Percentiles rank a stretch among this genome's conserved stretches.
These are phyloP conservation scores for Tychaedon coryphoeus DNA, from an alignment of 2,113 vertebrate species.

Conservation along the genomic window DNA sequence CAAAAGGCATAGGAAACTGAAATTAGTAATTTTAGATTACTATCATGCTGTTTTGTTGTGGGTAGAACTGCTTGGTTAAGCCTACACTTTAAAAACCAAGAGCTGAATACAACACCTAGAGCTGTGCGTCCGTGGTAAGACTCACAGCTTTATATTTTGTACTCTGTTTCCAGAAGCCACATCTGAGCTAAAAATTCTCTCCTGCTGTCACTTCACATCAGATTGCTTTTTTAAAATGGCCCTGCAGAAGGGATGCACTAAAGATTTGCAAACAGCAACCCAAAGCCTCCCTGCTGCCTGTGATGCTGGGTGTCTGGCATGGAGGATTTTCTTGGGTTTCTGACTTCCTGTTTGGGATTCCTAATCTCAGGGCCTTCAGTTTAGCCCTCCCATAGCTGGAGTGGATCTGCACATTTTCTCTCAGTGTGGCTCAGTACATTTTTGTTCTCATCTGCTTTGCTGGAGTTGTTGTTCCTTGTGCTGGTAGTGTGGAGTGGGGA, in stretches of 20 bases:
- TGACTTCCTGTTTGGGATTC: background rate
- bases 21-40: background rate
- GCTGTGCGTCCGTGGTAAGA: background rate
- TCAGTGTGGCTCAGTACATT: background rate
- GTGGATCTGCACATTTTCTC: background rate
- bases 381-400: background rate
- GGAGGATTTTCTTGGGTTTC: background rate
- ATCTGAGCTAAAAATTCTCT: background rate
- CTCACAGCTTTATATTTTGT: background rate
- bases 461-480: background rate
- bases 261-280: background rate
- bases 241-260: fast-evolving
- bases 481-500: background rate
- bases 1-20: background rate
- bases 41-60: background rate
- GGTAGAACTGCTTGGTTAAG: background rate
- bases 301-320: background rate
- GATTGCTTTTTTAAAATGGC: background rate
- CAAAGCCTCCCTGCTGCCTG: background rate
- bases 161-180: background rate
- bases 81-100: background rate
- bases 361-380: background rate
- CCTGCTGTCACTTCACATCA: background rate
- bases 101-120: background rate
- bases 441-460: background rate